Evolutionary conservation across 2,888 invertebrate genomes (phyloP).

Genomic region (Hypolimnas misippus): DNA sequence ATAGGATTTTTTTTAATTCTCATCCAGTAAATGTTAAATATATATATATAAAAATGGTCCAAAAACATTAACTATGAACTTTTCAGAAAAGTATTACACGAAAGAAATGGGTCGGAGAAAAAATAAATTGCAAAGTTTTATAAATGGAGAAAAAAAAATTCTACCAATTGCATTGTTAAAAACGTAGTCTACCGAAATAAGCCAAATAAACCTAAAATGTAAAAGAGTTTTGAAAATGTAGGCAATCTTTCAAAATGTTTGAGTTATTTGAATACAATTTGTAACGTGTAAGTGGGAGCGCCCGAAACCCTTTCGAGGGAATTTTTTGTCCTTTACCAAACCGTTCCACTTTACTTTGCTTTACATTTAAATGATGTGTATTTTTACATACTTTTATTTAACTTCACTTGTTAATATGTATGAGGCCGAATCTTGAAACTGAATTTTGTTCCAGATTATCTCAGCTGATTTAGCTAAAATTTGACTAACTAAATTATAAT

Average conservation of each 20-base stretch:
- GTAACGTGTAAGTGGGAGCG: conserved; percentile 3
- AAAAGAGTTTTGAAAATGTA: neutral
- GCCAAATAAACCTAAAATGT: conserved; percentile 1
- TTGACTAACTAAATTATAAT: too few relatives aligned
- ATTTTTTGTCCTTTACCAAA: neutral
- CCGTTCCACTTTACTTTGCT: neutral
- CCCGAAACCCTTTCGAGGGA: neutral
- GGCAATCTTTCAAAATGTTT: conserved; percentile 7
- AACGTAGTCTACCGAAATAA: conserved; percentile 2
- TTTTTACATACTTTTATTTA: too few relatives aligned
- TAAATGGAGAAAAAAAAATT: neutral
- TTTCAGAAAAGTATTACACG: too few relatives aligned
- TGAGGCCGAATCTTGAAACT: too few relatives aligned
- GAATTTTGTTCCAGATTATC: too few relatives aligned
- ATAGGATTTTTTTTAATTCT: too few relatives aligned
- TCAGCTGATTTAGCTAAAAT: too few relatives aligned
- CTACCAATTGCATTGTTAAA: neutral
- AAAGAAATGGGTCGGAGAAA: neutral
- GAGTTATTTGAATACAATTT: conserved; percentile 9
- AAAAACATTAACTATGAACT: too few relatives aligned
- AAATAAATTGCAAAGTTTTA: neutral
- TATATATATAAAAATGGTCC: too few relatives aligned
- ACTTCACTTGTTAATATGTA: too few relatives aligned
- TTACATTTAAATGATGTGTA: neutral
- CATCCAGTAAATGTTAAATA: too few relatives aligned